Evolutionary conservation across 2,797 vertebrate genomes (phyloP).

Genomic region (Xiphophorus birchmanni): DNA sequence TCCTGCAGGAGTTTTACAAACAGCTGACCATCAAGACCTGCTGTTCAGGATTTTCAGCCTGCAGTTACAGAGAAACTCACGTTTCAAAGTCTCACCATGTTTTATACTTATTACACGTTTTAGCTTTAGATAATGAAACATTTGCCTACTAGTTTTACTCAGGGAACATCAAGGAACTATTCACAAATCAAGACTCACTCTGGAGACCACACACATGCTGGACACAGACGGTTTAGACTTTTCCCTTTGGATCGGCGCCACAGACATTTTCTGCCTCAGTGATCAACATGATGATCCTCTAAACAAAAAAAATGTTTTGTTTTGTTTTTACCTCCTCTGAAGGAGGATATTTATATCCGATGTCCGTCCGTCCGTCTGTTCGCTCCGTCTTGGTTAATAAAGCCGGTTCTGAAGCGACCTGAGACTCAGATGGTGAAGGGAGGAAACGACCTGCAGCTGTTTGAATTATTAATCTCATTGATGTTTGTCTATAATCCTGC

Average conservation of each 20-base stretch:
- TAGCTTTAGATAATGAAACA: too few species aligned
- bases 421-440: not conserved
- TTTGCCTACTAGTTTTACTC: not conserved
- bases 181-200: too few species aligned
- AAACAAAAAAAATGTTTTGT: not conserved
- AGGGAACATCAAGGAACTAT: not conserved
- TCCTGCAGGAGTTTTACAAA: not conserved
- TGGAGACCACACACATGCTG: too few species aligned
- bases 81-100: too few species aligned
- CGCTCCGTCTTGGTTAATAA: not conserved
- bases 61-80: not conserved
- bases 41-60: too few species aligned
- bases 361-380: not conserved
- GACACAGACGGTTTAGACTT: too few species aligned
- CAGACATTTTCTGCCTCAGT: not conserved
- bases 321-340: not conserved
- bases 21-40: too few species aligned
- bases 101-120: too few species aligned
- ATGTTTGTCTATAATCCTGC: conserved; percentile 5
- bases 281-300: not conserved
- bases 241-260: not conserved
- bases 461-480: not conserved
- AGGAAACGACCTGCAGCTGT: not conserved
- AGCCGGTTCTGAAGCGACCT: not conserved
- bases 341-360: too few species aligned